A percentile compares a stretch with the other conserved stretches of the same genome.
Conservation (phyloP, 2,888 invertebrate genomes). For the Temnothorax ravouxi region DNA sequence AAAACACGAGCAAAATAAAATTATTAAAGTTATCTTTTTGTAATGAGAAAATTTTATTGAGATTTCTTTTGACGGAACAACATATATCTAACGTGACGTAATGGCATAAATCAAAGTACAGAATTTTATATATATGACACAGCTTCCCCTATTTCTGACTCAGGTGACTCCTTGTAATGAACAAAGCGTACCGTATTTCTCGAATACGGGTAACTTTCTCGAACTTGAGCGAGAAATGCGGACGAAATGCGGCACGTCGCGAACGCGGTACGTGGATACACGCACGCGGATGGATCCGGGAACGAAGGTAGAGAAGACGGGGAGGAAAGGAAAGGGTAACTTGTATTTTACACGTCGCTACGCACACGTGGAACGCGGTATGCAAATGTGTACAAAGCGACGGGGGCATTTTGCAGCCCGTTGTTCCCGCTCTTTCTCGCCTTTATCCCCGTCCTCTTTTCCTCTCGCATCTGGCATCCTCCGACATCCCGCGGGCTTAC, state of each 20-base stretch:
- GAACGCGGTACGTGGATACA: background rate
- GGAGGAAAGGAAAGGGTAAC: slow-evolving; percentile 44
- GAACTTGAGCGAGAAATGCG: slow-evolving; percentile 21
- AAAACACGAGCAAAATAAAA: background rate
- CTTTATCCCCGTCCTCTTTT: slow-evolving; percentile 29
- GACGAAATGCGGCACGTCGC: slow-evolving; percentile 15
- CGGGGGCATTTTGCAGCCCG: slow-evolving; percentile 74
- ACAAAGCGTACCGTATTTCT: background rate
- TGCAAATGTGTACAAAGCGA: slow-evolving; percentile 82
- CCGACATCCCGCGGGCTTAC: slow-evolving; percentile 37
- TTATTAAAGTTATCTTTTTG: background rate
- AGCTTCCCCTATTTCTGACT: slow-evolving; percentile 19
- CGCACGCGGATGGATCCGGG: background rate
- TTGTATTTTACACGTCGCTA: slow-evolving; percentile 75
- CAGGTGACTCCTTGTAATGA: background rate
- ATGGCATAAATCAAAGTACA: background rate
- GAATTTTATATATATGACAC: background rate
- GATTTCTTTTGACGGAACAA: background rate
- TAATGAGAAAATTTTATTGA: background rate
- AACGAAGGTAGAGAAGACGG: background rate
- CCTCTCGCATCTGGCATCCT: slow-evolving; percentile 22
- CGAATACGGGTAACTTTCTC: slow-evolving; percentile 1
- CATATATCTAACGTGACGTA: background rate
- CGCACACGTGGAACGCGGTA: slow-evolving; percentile 77
- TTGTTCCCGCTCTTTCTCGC: slow-evolving; percentile 57